Percentiles rank a stretch among this genome's conserved stretches.
Evolutionary conservation across 1,140 invertebrate genomes (phyloP).

Genomic region (Drosophila simulans): DNA sequence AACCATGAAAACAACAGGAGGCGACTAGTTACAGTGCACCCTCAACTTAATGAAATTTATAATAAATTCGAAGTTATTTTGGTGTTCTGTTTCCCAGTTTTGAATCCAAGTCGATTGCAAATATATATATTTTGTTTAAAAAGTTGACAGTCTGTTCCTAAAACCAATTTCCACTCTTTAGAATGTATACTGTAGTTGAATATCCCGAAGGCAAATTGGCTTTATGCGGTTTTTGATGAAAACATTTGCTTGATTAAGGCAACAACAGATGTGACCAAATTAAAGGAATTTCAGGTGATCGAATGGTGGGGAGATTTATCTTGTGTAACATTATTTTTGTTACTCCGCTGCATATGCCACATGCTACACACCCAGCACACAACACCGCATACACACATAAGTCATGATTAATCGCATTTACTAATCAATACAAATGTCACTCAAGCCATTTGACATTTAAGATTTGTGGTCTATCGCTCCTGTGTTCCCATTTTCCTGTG

Average conservation of each 20-base stretch:
- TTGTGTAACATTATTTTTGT: conserved; percentile 24
- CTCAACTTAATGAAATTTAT: neutral
- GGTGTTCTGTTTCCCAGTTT: no score
- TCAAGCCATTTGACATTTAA: conserved; percentile 74
- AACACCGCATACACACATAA: conserved; percentile 18
- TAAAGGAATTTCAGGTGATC: conserved; percentile 8
- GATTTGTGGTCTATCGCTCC: conserved; percentile 70
- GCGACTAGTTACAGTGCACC: conserved; percentile 4
- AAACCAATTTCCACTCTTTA: neutral
- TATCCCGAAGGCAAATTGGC: conserved; percentile 39
- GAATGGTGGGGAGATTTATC: conserved; percentile 29
- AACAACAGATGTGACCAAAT: conserved; percentile 35
- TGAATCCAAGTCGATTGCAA: no score
- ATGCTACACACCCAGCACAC: conserved; percentile 43
- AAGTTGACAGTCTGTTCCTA: neutral
- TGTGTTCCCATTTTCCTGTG: conserved; percentile 5
- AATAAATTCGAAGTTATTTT: no score
- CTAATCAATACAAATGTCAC: conserved; percentile 82
- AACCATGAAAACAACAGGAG: conserved; percentile 16
- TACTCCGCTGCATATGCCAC: conserved; percentile 1
- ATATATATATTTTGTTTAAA: neutral
- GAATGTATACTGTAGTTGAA: conserved; percentile 8
- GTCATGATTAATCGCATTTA: conserved; percentile 78
- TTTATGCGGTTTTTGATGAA: conserved; percentile 43
- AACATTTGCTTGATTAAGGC: conserved; percentile 57